A percentile compares a stretch with the other conserved stretches of the same genome.
phyloP scores from a whole-genome alignment of 2,113 vertebrate genomes.

The Azemiops feae region DNA sequence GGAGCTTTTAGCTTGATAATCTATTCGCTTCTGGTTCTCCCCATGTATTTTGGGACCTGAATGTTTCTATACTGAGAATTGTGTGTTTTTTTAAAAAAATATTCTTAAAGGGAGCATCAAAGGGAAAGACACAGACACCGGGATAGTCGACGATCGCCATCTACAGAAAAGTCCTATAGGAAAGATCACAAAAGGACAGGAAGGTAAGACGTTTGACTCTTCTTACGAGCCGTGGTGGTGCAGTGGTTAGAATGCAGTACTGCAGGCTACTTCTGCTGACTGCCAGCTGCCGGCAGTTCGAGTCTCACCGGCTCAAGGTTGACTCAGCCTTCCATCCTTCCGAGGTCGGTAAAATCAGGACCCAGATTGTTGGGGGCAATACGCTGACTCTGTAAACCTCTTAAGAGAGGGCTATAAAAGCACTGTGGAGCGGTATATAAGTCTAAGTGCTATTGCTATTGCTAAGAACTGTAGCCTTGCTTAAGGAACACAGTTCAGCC shows the following conservation, averaged over 20 bases:
- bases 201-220: constrained; percentile 70
- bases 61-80: constrained; percentile 8
- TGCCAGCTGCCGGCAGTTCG: too few species aligned
- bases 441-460: too few species aligned
- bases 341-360: too few species aligned
- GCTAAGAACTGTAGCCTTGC: neutral
- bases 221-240: too few species aligned
- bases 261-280: too few species aligned
- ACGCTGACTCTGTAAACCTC: too few species aligned
- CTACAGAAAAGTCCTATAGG: constrained; percentile 82
- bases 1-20: neutral
- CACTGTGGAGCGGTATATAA: too few species aligned
- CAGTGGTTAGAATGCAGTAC: too few species aligned
- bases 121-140: constrained; percentile 88
- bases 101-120: constrained; percentile 70
- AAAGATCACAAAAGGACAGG: constrained; percentile 83
- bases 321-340: too few species aligned
- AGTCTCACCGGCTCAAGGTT: too few species aligned
- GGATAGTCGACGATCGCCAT: constrained; percentile 83
- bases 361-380: too few species aligned
- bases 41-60: neutral
- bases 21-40: constrained; percentile 8
- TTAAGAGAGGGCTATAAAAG: too few species aligned
- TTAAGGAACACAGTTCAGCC: neutral
- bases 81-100: constrained; percentile 21